Conservation (phyloP, 2,888 invertebrate species). For the Watsonalla binaria region DNA sequence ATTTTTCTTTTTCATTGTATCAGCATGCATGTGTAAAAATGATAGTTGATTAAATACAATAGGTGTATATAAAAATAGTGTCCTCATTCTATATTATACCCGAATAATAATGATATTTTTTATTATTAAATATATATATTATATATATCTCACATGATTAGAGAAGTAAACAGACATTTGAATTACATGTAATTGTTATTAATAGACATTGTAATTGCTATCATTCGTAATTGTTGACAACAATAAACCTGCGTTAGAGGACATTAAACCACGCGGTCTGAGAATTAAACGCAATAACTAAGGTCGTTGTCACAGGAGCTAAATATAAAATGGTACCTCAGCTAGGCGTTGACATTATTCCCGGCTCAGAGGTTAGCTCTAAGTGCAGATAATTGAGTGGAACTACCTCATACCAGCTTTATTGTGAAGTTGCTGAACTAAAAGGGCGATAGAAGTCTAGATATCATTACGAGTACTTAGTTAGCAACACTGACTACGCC, state of each 20-base stretch:
- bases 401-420: conserved; percentile 16
- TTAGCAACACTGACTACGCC: neutral
- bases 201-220: neutral
- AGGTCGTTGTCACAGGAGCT: conserved; percentile 33
- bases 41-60: too few species aligned
- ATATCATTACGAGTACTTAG: conserved; percentile 6
- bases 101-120: too few species aligned
- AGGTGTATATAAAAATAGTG: too few species aligned
- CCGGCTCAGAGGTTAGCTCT: conserved; percentile 7
- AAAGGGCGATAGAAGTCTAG: conserved; percentile 1
- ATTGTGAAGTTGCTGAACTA: conserved; percentile 21
- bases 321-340: conserved; percentile 23
- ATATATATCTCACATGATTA: neutral
- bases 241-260: neutral
- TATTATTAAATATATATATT: too few species aligned
- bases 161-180: neutral
- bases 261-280: neutral
- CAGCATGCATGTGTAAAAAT: too few species aligned
- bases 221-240: neutral
- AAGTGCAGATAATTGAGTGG: conserved; percentile 12
- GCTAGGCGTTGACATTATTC: conserved; percentile 12
- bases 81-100: too few species aligned
- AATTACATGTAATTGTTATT: neutral
- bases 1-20: too few species aligned
- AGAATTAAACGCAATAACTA: conserved; percentile 4